These are phyloP conservation scores for Orchesellides sinensis DNA, from an alignment of 2,888 invertebrate genomes.

Conservation along the genomic window DNA sequence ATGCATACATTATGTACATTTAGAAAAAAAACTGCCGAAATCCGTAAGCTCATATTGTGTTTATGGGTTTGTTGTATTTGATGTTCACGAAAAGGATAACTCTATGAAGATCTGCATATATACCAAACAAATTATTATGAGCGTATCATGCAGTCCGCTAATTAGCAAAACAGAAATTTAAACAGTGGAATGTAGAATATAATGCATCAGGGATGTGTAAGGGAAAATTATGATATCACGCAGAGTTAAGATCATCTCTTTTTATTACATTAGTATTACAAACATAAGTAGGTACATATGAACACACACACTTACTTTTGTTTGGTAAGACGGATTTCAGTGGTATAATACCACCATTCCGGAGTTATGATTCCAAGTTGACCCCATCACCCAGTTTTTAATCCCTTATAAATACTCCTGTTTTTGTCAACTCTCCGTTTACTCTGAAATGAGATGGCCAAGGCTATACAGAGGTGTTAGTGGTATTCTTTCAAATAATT, in stretches of 20 bases:
- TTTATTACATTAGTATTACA: too few relatives aligned
- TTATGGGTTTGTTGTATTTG: background rate
- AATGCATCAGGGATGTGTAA: too few relatives aligned
- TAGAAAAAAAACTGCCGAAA: constrained; percentile 27
- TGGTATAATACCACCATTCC: too few relatives aligned
- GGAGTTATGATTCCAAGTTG: constrained; percentile 40
- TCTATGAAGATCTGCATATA: constrained; percentile 7
- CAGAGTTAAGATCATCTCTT: too few relatives aligned
- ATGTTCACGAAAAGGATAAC: constrained; percentile 6
- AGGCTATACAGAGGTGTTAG: constrained; percentile 4
- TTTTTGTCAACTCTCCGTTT: constrained; percentile 17
- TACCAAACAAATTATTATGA: constrained; percentile 30
- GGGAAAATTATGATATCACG: background rate
- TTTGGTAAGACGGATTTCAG: too few relatives aligned
- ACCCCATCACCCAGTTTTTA: constrained; percentile 70
- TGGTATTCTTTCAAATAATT: background rate
- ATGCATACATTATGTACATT: too few relatives aligned
- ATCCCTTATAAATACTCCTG: constrained; percentile 66
- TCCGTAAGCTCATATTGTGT: background rate
- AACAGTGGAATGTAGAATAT: too few relatives aligned
- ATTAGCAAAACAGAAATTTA: constrained; percentile 32
- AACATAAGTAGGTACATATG: too few relatives aligned
- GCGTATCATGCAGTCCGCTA: constrained; percentile 41
- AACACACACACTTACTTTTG: too few relatives aligned
- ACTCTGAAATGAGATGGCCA: constrained; percentile 36